Evolutionary conservation across 2,113 vertebrate genomes (phyloP).

Genomic region (Brachyistius frenatus): DNA sequence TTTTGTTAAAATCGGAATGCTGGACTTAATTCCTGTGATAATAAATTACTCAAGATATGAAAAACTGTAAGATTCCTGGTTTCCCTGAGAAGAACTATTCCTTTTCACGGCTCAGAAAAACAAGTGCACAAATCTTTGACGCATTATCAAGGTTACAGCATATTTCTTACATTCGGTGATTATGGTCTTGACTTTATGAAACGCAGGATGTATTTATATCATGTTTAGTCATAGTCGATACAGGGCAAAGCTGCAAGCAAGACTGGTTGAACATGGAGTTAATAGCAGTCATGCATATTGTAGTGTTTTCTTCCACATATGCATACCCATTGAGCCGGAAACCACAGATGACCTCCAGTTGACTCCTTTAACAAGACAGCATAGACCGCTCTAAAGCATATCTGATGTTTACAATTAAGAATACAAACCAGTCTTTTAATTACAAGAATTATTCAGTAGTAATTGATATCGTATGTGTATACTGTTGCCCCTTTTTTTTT

Average conservation of each 20-base stretch:
- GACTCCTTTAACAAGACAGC: slow-evolving; percentile 64
- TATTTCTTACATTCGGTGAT: slow-evolving; percentile 24
- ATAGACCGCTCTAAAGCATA: slow-evolving; percentile 15
- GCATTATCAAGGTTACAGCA: slow-evolving; percentile 29
- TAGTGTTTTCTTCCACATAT: slow-evolving; percentile 62
- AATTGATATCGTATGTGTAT: neutral
- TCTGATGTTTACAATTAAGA: slow-evolving; percentile 28
- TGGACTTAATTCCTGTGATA: neutral
- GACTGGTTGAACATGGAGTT: slow-evolving; percentile 61
- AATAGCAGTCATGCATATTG: slow-evolving; percentile 78
- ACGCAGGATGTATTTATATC: neutral
- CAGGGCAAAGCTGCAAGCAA: slow-evolving; percentile 35
- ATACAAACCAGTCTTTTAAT: slow-evolving; percentile 30
- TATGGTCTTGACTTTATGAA: slow-evolving; percentile 31
- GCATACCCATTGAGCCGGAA: slow-evolving; percentile 67
- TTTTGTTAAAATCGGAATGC: neutral
- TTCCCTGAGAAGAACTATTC: neutral
- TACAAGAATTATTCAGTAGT: slow-evolving; percentile 12
- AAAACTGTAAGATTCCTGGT: neutral
- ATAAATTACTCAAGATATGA: neutral
- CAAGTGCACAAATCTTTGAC: neutral
- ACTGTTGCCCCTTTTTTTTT: neutral
- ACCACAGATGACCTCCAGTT: slow-evolving; percentile 70
- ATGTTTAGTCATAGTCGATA: slow-evolving; percentile 30
- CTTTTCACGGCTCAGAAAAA: neutral